phyloP scores from a whole-genome alignment of 2,113 vertebrate genomes.

The Corapipo altera region DNA sequence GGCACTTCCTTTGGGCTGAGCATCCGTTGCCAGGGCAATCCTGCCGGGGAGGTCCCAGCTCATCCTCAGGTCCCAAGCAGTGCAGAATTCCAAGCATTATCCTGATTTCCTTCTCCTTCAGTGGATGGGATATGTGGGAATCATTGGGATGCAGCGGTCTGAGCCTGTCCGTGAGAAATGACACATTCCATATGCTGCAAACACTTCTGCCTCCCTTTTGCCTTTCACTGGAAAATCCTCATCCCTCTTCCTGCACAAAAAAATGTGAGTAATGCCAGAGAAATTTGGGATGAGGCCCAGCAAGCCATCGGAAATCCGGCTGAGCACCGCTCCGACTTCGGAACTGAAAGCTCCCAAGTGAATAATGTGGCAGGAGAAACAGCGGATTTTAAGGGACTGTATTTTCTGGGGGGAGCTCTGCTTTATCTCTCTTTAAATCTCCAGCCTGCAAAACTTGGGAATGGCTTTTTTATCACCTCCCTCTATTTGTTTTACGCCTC shows the following conservation, averaged over 20 bases:
- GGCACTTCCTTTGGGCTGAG: neutral
- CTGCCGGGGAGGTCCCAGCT: neutral
- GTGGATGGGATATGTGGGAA: neutral
- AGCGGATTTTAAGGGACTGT: neutral
- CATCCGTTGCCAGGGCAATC: neutral
- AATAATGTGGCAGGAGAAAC: neutral
- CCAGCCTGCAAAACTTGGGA: neutral
- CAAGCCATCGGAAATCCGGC: neutral
- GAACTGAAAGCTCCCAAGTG: neutral
- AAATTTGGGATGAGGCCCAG: conserved; percentile 42
- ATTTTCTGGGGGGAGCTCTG: neutral
- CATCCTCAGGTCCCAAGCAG: neutral
- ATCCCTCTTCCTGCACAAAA: neutral
- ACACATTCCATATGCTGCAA: neutral
- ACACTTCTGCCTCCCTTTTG: neutral
- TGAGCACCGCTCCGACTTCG: neutral
- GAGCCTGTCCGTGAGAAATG: neutral
- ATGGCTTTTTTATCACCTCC: neutral
- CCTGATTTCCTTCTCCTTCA: neutral
- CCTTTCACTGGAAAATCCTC: neutral
- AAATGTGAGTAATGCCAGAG: conserved; percentile 10
- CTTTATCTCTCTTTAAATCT: neutral
- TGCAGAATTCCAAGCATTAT: accelerated
- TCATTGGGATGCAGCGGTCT: neutral
- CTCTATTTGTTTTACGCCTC: neutral